phyloP scores from a whole-genome alignment of 2,797 vertebrate species.

The Eremophila alpestris region DNA sequence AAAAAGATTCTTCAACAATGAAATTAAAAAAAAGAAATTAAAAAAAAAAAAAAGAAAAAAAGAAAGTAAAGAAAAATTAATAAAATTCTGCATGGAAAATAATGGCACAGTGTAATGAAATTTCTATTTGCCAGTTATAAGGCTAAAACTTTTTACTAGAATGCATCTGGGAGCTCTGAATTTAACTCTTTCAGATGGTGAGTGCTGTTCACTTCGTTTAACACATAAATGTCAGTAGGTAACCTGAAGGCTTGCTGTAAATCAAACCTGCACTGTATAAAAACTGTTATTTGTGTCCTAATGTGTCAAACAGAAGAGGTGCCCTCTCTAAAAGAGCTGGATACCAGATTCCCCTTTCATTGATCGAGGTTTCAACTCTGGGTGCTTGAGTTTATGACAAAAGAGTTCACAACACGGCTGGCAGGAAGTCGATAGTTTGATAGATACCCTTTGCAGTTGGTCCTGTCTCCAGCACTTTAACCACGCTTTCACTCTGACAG shows the following conservation, averaged over 20 bases:
- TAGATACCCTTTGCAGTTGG: conserved; percentile 84
- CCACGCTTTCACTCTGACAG: conserved; percentile 87
- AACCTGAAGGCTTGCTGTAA: conserved; percentile 44
- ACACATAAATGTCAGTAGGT: conserved; percentile 38
- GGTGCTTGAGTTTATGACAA: conserved; percentile 88
- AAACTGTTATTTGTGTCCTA: conserved; percentile 83
- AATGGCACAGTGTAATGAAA: not conserved
- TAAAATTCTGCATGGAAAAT: not conserved
- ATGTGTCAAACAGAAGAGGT: conserved; percentile 84
- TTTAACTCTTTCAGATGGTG: conserved; percentile 31
- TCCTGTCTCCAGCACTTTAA: conserved; percentile 85
- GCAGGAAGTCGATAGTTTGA: conserved; percentile 90
- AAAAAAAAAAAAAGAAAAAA: fast-evolving
- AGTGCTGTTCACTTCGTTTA: not conserved
- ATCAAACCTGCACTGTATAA: conserved; percentile 48
- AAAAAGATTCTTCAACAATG: not conserved
- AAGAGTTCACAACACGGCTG: conserved; percentile 86
- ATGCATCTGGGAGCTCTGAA: not conserved
- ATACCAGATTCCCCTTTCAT: conserved; percentile 83
- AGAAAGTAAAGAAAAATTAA: not conserved
- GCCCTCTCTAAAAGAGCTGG: conserved; percentile 83
- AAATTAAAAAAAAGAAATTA: not conserved
- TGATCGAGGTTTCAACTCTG: conserved; percentile 78
- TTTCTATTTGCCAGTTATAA: not conserved
- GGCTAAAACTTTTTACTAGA: conserved; percentile 1